Percentiles rank a stretch among this genome's conserved stretches.
These are phyloP conservation scores for Brachypodius melanocephalos DNA, from an alignment of 2,113 vertebrate species.

Conservation along the genomic window DNA sequence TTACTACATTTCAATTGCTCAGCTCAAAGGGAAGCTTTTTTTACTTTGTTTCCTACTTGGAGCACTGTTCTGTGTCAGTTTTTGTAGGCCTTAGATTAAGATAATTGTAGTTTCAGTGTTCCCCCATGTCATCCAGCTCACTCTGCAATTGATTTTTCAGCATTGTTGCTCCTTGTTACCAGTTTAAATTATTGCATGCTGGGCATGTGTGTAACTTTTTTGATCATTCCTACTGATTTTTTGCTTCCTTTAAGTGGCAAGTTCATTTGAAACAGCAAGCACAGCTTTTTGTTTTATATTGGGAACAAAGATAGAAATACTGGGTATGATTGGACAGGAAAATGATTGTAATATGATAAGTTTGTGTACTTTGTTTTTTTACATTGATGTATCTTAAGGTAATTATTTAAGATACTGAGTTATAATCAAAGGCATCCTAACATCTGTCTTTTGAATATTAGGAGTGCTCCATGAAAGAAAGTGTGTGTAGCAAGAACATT, in stretches of 20 bases:
- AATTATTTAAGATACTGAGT: background rate
- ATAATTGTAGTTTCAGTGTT: background rate
- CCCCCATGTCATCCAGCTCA: background rate
- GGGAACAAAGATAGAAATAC: background rate
- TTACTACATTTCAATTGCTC: background rate
- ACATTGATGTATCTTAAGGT: background rate
- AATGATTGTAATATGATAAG: background rate
- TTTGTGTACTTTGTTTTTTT: background rate
- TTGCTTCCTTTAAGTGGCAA: background rate
- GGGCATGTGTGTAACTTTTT: background rate
- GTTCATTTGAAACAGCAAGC: background rate
- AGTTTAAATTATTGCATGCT: background rate
- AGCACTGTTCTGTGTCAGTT: background rate
- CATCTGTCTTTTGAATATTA: background rate
- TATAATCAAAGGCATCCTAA: background rate
- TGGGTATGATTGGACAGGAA: background rate
- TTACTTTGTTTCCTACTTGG: background rate
- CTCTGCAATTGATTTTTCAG: background rate
- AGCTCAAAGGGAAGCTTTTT: background rate
- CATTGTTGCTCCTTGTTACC: background rate
- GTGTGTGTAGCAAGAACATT: background rate
- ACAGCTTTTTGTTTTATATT: background rate
- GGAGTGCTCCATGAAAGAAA: background rate
- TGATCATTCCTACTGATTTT: background rate
- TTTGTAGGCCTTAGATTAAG: background rate